Base-by-base conservation (phyloP, 2,888 invertebrate species). In the Cryptocheilus praepositus region DNA sequence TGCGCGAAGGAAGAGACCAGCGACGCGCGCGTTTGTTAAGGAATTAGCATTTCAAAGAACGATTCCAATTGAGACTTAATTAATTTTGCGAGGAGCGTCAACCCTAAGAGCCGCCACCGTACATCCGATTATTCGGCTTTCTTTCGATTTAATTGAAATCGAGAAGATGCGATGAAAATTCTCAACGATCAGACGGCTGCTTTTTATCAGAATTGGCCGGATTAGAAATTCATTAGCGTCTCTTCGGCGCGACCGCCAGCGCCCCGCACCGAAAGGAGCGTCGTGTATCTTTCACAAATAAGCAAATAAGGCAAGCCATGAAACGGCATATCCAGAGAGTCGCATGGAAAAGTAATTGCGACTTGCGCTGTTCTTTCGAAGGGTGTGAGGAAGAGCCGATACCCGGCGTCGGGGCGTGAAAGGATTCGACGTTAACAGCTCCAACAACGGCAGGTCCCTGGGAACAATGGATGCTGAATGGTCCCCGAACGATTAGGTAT, bases 31-130 rank as follows among this genome's bases (percentile, higher is more conserved):
- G 86, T 88, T 88, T 88, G 86, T 85, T 84, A 83, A 85, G 72
- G 85, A 84, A 88, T 88, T 88, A 88, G 84, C 88, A 88, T 88
- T 85, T 87, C 88, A 88, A 88, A 88, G 88, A 86, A 85, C 83
- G 83, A 85, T 83, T 86, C 86, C 86, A 87, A 88, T 88, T 85
- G 87, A 88, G 83, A 76, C 84, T 86, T 86, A 88, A 88, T 88
- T 87, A 87, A 87, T 86, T 87, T 86, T 85, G 85, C 84, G 83
- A 83, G 82, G 80, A 81, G 76, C 77, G 64, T 21, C 54, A 51
- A 18, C 58, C 53, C 57, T 57, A 57, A 67, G 67, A 36, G 36
- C 36, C 13, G 36, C 55, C 61, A 19, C 60, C 28, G 65, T 44
- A 55, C 65, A 54, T 54, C 82, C 83, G 82, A 83, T 86, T 85